These are phyloP conservation scores for Podarcis siculus DNA, from an alignment of 2,797 vertebrate species.

Conservation along the genomic window DNA sequence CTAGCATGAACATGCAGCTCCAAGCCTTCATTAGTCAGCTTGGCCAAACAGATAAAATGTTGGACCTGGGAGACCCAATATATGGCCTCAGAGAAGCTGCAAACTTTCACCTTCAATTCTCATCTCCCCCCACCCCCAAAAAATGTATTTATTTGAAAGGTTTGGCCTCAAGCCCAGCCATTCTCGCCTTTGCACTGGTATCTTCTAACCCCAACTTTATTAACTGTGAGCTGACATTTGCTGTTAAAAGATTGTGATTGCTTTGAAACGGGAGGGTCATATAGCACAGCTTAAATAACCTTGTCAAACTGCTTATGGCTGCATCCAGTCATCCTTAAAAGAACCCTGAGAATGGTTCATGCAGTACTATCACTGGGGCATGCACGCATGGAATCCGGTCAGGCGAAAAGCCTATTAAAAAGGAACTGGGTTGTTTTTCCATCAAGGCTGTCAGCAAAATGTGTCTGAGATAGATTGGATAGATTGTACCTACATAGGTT, in stretches of 20 bases:
- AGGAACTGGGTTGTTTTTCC: conserved; percentile 61
- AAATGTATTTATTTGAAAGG: not conserved
- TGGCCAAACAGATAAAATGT: not conserved
- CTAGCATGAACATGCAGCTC: not conserved
- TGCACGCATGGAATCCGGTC: conserved; percentile 55
- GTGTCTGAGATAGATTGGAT: conserved; percentile 35
- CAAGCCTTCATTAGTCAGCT: not conserved
- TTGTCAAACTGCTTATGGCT: conserved; percentile 16
- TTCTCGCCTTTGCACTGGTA: not conserved
- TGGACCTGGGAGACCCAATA: not conserved
- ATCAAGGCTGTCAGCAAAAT: conserved; percentile 57
- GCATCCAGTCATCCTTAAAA: conserved; percentile 46
- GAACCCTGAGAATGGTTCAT: conserved; percentile 4
- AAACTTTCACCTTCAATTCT: not conserved
- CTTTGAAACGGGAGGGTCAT: conserved; percentile 9
- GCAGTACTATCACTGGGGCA: conserved; percentile 51
- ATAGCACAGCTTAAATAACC: conserved; percentile 8
- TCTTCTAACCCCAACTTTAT: not conserved
- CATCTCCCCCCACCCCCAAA: not conserved
- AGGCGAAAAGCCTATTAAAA: conserved; percentile 31
- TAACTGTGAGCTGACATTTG: not conserved
- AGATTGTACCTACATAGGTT: conserved; percentile 3
- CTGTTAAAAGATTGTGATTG: conserved; percentile 39
- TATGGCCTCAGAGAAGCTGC: not conserved
- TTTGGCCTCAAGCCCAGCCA: not conserved